Evolutionary conservation across 2,888 invertebrate genomes (phyloP).

Genomic region (Epinotia ramella): DNA sequence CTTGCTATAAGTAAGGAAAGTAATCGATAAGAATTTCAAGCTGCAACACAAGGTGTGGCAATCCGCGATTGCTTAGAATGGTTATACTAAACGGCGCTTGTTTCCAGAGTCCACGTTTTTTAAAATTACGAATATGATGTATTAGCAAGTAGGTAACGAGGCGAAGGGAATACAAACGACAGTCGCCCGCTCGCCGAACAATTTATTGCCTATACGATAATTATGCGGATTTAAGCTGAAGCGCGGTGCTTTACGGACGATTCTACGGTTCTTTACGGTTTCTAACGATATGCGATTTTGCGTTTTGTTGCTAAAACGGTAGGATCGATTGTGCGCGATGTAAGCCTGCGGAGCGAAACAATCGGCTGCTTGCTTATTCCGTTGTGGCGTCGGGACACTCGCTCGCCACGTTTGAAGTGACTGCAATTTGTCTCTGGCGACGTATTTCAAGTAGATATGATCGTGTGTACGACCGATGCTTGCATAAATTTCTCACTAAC

Average conservation of each 20-base stretch:
- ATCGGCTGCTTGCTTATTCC: conserved; percentile 74
- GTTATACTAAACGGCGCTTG: conserved; percentile 17
- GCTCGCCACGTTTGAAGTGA: conserved; percentile 77
- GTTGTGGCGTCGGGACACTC: conserved; percentile 63
- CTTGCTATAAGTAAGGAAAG: conserved; percentile 56
- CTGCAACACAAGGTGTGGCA: conserved; percentile 53
- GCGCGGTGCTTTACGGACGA: conserved; percentile 73
- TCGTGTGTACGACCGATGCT: conserved; percentile 74
- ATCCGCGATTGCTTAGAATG: conserved; percentile 9
- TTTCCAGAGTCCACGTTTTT: conserved; percentile 27
- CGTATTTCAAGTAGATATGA: conserved; percentile 81
- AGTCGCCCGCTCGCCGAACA: conserved; percentile 62
- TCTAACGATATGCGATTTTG: conserved; percentile 65
- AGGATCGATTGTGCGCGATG: conserved; percentile 60
- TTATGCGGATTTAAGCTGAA: conserved; percentile 79
- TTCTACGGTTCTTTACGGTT: conserved; percentile 73
- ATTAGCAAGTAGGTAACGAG: conserved; percentile 48
- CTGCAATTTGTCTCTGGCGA: conserved; percentile 81
- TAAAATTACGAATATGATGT: conserved; percentile 42
- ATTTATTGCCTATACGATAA: conserved; percentile 81
- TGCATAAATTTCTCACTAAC: conserved; percentile 76
- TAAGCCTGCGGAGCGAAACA: conserved; percentile 63
- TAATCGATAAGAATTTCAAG: conserved; percentile 55
- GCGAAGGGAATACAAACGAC: conserved; percentile 60
- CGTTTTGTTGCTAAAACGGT: conserved; percentile 65